Evolutionary conservation across 1,140 invertebrate genomes (phyloP).

Genomic region (Drosophila insularis): DNA sequence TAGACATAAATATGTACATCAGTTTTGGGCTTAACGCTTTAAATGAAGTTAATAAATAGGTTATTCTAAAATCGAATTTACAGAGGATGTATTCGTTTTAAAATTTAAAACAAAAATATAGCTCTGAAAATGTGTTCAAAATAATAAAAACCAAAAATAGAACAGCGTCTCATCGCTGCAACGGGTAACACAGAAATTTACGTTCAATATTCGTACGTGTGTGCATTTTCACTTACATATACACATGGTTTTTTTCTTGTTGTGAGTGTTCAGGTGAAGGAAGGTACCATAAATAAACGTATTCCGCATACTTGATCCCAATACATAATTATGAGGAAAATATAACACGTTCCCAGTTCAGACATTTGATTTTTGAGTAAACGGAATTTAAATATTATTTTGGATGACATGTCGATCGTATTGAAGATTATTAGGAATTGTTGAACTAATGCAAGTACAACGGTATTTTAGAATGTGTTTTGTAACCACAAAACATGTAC

Average conservation of each 20-base stretch:
- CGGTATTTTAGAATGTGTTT: too few relatives aligned
- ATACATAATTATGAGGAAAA: background rate
- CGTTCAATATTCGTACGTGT: background rate
- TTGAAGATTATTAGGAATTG: too few relatives aligned
- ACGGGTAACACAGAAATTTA: conserved; percentile 6
- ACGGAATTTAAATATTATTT: too few relatives aligned
- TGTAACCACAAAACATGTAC: too few relatives aligned
- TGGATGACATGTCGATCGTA: too few relatives aligned
- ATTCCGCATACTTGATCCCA: conserved; percentile 6
- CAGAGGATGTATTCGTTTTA: background rate
- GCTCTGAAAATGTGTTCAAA: conserved; percentile 18
- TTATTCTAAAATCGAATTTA: background rate
- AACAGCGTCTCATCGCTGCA: conserved; percentile 29
- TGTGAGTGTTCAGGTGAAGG: conserved; percentile 18
- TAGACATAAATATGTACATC: background rate
- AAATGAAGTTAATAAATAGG: background rate
- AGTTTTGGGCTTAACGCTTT: background rate
- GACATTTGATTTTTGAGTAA: too few relatives aligned
- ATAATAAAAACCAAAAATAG: conserved; percentile 29
- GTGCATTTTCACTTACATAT: background rate
- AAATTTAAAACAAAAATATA: background rate
- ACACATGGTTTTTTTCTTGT: background rate
- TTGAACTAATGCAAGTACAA: too few relatives aligned
- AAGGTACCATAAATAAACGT: conserved; percentile 25
- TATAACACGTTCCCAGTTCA: background rate